Base-by-base conservation (phyloP, 1,140 invertebrate species). In the Drosophila dunni region DNA sequence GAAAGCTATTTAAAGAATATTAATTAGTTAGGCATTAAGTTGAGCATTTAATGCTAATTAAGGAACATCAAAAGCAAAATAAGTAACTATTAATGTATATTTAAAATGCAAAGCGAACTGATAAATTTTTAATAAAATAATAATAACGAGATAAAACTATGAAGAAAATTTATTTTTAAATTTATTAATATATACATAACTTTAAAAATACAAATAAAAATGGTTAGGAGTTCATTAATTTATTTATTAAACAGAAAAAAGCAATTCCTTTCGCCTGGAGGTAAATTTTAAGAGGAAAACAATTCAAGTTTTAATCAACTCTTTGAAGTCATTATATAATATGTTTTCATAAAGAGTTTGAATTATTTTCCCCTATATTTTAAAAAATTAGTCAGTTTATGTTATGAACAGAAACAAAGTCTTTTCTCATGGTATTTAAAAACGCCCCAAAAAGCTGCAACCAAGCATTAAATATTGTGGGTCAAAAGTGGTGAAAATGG, bases 401-500 rank as follows among this genome's bases (percentile, higher is more conserved):
- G 40, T 40, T 54, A 54, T 36, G 34, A 4, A 8, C 33, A 15
- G 7, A 5, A 29, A 29, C 24, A 29, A 29, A 29, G 24, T 11
- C 6, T 63, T 51, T 36, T 50, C 42, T 46, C 24, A 40, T n/a
- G 61, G 20, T 10, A 36, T 60, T 61, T 61, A 36, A 36, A 45
- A 69, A 13, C 10, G 45, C 34, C 13, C 13, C 1, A 13, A 63
- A 67, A 48, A 33, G 48, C 66, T 34, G 36, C 24, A 46, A 11
- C 29, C 13, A 50, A 17, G 66, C 67, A 48, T 46, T 29, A 69
- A 63, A 70, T 62, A 63, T 62, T 51, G 40, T 46, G 57, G 29
- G 29, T 48, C 34, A 40, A 50, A 20, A 13, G 46, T 54, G 24
- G 38, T 34, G 38, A 45, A 33, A 58, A 58, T 20, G 7, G 0